Base-by-base conservation (phyloP, 2,888 invertebrate species). In the Terebella lapidaria region DNA sequence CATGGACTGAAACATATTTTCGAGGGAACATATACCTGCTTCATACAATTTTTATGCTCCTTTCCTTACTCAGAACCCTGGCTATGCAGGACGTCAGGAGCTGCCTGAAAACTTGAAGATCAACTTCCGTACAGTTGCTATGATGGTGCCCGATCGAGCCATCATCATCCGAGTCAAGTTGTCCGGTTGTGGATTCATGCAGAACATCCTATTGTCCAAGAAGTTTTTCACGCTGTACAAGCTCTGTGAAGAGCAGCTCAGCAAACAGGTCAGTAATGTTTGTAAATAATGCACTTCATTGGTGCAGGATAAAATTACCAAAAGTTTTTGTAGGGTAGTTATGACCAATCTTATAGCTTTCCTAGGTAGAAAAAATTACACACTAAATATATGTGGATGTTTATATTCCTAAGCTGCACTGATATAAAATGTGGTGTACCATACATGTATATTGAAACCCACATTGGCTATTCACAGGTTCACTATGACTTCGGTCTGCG, bases 61-160 rank as follows among this genome's bases (percentile, higher is more conserved):
- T 35, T 35, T 15, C n/a, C n/a, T 35, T 35, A 10, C n/a, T 5
- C 76, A 94, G 94, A 96, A 96, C 84, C 95, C 95, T 20, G 95
- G 95, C 0, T 96, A 96, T 77, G 95, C 95, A 28, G 95, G 95
- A 0, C 87, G 96, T 59, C 95, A 95, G 74, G 95, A 95, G 78
- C 81, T 96, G 54, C 96, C 96, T 0, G 96, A 96, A 83, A 96
- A 96, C 82, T 84, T 96, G 68, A 96, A 96, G 84, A 94, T 96
- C 71, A 95, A 96, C 81, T 96, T 96, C 81, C 87, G 96, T 58
- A 94, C 94, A 0, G 95, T 96, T 0, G 94, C 96, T 47, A 96
- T 96, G 96, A 95, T 96, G 95, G 95, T 96, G 20, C 95, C 96
- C 0, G 96, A 96, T 80, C 84, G 95, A 61, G 95, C 94, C 82